These are phyloP conservation scores for Bombus breviceps DNA, from an alignment of 1,140 invertebrate species.

Conservation along the genomic window DNA sequence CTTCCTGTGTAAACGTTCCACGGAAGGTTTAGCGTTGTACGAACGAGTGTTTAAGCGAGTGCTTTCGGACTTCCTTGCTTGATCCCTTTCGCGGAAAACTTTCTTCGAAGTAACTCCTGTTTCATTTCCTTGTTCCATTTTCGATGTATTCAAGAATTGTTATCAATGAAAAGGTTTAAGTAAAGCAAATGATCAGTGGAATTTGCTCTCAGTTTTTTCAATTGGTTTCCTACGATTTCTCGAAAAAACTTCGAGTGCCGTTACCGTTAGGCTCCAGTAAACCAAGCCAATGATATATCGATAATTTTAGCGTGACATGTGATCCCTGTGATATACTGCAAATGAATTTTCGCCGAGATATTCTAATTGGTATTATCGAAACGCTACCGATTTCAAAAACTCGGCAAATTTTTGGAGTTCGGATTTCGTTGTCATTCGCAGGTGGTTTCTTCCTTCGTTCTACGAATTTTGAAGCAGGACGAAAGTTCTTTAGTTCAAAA, in stretches of 20 bases:
- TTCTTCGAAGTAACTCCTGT: too few species aligned
- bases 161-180: not conserved
- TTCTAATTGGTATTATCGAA: slow-evolving; percentile 20
- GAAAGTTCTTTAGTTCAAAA: not conserved
- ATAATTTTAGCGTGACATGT: slow-evolving; percentile 42
- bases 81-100: too few species aligned
- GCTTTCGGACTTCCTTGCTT: not conserved
- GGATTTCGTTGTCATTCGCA: slow-evolving; percentile 19
- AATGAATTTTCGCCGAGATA: slow-evolving; percentile 42
- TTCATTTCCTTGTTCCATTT: not conserved
- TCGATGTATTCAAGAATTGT: not conserved
- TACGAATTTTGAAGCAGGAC: not conserved
- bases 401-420: slow-evolving; percentile 16
- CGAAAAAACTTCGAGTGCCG: not conserved
- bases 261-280: slow-evolving; percentile 9
- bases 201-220: not conserved
- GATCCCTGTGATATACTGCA: slow-evolving; percentile 35
- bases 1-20: not conserved
- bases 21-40: not conserved
- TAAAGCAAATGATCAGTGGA: not conserved
- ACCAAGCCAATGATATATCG: slow-evolving; percentile 16
- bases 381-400: not conserved
- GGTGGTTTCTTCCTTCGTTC: not conserved
- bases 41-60: slow-evolving; percentile 1
- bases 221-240: not conserved